A percentile compares a stretch with the other conserved stretches of the same genome.
Conservation (phyloP, 30 jellyfish, hydroid and myxozoan genomes). For the Chrysaora quinquecirrha region DNA sequence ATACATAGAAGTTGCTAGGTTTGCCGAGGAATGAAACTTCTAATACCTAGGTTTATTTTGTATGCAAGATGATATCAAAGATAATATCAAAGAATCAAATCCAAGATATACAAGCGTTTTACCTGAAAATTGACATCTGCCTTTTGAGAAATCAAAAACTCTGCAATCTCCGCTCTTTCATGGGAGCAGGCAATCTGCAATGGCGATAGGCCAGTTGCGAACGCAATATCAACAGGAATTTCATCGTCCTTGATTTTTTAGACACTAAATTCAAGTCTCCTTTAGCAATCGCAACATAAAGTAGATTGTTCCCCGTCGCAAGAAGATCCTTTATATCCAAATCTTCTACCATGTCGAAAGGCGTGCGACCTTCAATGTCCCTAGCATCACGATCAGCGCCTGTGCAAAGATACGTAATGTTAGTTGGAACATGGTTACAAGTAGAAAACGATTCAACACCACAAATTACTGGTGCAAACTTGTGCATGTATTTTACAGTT, state of each 20-base stretch:
- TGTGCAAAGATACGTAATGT: not conserved
- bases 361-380: slow-evolving; percentile 66
- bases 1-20: too few relatives aligned
- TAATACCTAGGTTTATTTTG: too few relatives aligned
- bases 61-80: not conserved
- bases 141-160: slow-evolving; percentile 35
- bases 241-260: slow-evolving; percentile 15
- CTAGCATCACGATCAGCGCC: slow-evolving; percentile 73
- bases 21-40: too few relatives aligned
- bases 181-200: slow-evolving; percentile 73
- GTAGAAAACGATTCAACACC: too few relatives aligned
- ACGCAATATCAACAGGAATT: slow-evolving; percentile 33
- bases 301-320: slow-evolving; percentile 65
- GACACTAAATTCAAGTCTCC: slow-evolving; percentile 41
- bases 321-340: slow-evolving; percentile 52
- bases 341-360: slow-evolving; percentile 70
- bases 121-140: slow-evolving; percentile 81
- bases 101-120: not conserved
- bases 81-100: not conserved
- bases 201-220: slow-evolving; percentile 63
- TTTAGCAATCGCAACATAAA: slow-evolving; percentile 58
- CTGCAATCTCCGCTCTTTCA: slow-evolving; percentile 42
- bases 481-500: too few relatives aligned
- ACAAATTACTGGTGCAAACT: too few relatives aligned
- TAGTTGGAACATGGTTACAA: not conserved